Percentiles rank a stretch among this genome's conserved stretches.
Evolutionary conservation across 2,888 invertebrate species (phyloP).

Genomic region (Drosophila nigritarsus): DNA sequence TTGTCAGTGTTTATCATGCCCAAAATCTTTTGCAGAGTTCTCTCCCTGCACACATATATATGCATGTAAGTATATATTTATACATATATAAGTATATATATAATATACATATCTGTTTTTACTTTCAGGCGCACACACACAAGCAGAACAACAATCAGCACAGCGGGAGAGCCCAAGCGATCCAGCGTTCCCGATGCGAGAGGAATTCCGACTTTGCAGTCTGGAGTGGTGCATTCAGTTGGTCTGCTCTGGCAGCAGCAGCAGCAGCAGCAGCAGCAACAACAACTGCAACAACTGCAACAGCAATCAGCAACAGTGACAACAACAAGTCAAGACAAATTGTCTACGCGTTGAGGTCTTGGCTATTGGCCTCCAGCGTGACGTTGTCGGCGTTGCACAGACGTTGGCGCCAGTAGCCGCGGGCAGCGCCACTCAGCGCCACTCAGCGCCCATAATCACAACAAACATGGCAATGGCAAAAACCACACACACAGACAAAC

Average conservation of each 20-base stretch:
- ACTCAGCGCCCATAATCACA: slow-evolving; percentile 67
- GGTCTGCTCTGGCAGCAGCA: slow-evolving; percentile 34
- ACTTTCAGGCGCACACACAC: slow-evolving; percentile 36
- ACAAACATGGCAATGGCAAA: slow-evolving; percentile 57
- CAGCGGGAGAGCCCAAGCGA: slow-evolving; percentile 56
- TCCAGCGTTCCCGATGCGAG: slow-evolving; percentile 43
- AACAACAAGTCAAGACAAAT: slow-evolving; percentile 69
- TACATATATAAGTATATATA: not conserved
- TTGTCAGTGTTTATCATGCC: not conserved
- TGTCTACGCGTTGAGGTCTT: slow-evolving; percentile 79
- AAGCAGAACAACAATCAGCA: slow-evolving; percentile 16
- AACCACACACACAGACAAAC: slow-evolving; percentile 44
- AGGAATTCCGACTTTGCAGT: slow-evolving; percentile 20
- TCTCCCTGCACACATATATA: not conserved
- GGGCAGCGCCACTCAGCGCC: slow-evolving; percentile 70
- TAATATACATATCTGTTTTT: slow-evolving; percentile 22
- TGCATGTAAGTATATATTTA: not conserved
- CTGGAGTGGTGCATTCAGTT: slow-evolving; percentile 47
- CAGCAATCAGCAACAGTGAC: slow-evolving; percentile 10
- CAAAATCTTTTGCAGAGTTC: slow-evolving; percentile 11
- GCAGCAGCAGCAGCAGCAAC: slow-evolving; percentile 13
- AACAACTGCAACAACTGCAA: slow-evolving; percentile 1
- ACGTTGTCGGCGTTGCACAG: slow-evolving; percentile 62
- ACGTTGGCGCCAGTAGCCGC: slow-evolving; percentile 63
- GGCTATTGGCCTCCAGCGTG: slow-evolving; percentile 78